Base-by-base conservation (phyloP, 2,888 invertebrate species). In the Amphipyra berbera region DNA sequence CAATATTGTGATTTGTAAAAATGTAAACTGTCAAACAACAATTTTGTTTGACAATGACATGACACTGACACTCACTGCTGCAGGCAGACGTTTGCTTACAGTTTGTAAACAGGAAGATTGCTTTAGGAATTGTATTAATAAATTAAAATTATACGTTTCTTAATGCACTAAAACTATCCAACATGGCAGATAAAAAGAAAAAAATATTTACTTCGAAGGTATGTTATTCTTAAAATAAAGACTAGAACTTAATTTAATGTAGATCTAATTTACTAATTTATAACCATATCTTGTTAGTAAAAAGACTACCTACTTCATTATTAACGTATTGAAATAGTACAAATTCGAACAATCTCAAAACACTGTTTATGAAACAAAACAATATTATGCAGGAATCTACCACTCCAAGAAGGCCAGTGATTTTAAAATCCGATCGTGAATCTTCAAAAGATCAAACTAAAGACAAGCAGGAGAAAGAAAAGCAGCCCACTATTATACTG, bases 401-500 rank as follows among this genome's bases (percentile, higher is more conserved):
- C 2, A 79, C 87, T 12, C 86, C 91, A 2, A 88, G 89, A 41
- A 84, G 95, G 44, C 95, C 95, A 14, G 85, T 95, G 9, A 95
- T 95, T 68, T 80, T 95, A n/a, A 95, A 95, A 76, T 94, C 94
- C 9, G 95, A 95, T 57, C 87, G 95, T 27, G 95, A 95, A 44
- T 61, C 80, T 30, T 38, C 84, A 1, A 91, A 93, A 79, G 94
- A 95, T 37, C 85, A 78, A 50, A 42, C 49, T 7, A 94, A 92
- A 81, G 93, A 93, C 2, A 94, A 92, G 69, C 82, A 70, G 42
- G 93, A 93, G 52, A 95, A 93, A 77, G 95, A 95, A 61, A 95
- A 90, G 67, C 96, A 95, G 72, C 97, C 97, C 1, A 97, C 97
- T 13, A 96, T 97, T 76, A 95, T 97, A 76, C 88, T 97, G 15